These are phyloP conservation scores for Petrophora chlorosata DNA, from an alignment of 2,888 invertebrate genomes.

Conservation along the genomic window DNA sequence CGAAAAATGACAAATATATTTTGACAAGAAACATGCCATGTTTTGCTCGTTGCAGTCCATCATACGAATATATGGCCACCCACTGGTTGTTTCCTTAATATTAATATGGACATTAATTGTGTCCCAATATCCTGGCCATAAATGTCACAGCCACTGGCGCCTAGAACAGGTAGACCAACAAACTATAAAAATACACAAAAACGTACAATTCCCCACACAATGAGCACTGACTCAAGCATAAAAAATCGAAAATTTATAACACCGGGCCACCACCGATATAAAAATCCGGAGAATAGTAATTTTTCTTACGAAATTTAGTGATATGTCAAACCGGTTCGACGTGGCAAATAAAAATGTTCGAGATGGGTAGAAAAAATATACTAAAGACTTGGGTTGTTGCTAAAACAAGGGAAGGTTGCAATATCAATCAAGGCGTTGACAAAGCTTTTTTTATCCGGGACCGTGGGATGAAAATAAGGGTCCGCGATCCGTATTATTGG, in stretches of 20 bases:
- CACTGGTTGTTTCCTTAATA: conserved; percentile 70
- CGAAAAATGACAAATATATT: conserved; percentile 61
- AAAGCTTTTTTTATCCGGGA: conserved; percentile 70
- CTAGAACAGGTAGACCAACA: conserved; percentile 74
- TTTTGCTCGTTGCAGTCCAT: conserved; percentile 56
- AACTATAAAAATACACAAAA: conserved; percentile 69
- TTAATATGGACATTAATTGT: conserved; percentile 81
- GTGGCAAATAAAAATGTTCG: conserved; percentile 80
- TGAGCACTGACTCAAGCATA: conserved; percentile 63
- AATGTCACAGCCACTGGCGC: conserved; percentile 82
- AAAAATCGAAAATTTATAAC: conserved; percentile 79
- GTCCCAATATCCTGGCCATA: conserved; percentile 80
- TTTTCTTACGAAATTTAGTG: conserved; percentile 82
- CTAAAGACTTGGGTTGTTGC: conserved; percentile 73
- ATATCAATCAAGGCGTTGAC: conserved; percentile 82
- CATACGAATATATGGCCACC: conserved; percentile 72
- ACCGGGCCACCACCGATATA: conserved; percentile 76
- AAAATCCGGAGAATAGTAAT: conserved; percentile 76
- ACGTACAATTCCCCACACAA: conserved; percentile 68
- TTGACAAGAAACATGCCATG: conserved; percentile 62
- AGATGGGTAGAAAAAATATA: conserved; percentile 63
- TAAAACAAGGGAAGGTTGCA: conserved; percentile 82
- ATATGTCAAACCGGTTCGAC: conserved; percentile 81
- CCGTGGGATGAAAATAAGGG: conserved; percentile 75
- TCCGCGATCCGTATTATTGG: conserved; percentile 41